Percentiles rank a stretch among this genome's conserved stretches.
Evolutionary conservation across 1,140 invertebrate genomes (phyloP).

Genomic region (Bombus confusus): DNA sequence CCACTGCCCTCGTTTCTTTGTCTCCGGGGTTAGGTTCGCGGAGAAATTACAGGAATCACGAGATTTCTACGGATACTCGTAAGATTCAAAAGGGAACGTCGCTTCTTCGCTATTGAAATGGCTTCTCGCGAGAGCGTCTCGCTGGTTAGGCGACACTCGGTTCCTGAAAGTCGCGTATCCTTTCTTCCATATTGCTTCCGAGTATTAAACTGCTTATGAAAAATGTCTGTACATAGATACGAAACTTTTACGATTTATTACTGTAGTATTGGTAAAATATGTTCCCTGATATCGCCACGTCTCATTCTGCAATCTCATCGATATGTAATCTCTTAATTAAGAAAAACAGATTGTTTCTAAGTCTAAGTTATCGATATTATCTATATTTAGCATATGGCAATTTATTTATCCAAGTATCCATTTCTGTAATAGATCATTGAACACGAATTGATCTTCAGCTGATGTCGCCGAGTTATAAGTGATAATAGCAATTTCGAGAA

Average conservation of each 20-base stretch:
- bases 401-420: neutral
- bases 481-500: neutral
- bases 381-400: too few relatives aligned
- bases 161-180: neutral
- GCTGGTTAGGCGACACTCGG: neutral
- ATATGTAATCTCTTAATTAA: too few relatives aligned
- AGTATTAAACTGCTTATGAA: neutral
- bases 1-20: conserved; percentile 20
- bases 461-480: neutral
- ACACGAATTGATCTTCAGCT: neutral
- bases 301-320: too few relatives aligned
- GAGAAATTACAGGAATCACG: conserved; percentile 24
- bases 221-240: neutral
- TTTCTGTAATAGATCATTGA: neutral
- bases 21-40: neutral
- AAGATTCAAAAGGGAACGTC: neutral
- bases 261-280: too few relatives aligned
- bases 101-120: neutral
- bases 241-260: neutral
- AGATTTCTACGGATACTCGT: conserved; percentile 6
- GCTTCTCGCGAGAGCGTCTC: neutral
- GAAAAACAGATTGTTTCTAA: too few relatives aligned
- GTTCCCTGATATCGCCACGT: too few relatives aligned
- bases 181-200: too few relatives aligned
- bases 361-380: too few relatives aligned